Base-by-base conservation (phyloP, 2,888 invertebrate species). In the Eupithecia inturbata region DNA sequence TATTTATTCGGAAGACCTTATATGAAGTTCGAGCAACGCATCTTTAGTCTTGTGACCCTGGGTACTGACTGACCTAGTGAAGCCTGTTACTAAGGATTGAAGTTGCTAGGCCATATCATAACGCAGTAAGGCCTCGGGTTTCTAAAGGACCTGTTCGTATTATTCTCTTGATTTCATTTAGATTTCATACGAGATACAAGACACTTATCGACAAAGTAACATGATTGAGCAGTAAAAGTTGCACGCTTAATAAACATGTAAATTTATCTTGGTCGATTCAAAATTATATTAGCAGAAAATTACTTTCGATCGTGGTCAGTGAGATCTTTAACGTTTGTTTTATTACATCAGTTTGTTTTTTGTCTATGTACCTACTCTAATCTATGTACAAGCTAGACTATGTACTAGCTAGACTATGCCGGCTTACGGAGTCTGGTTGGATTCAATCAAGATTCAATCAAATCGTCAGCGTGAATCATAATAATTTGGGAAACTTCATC, bases 151-250 rank as follows among this genome's bases (percentile, higher is more conserved):
- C 85, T 72, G 76, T 84, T 83, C 74, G 67, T 76, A 78, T n/a
- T 78, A 75, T 81, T 82, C 83, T 84, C 82, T 87, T 84, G 84
- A 81, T 87, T 87, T 87, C 84, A 83, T 85, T 85, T 82, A 82
- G 79, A 83, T 85, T 80, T 82, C 77, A 81, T 78, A 79, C 81
- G 80, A 78, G 76, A 73, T 75, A 74, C 79, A 74, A 79, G 79
- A 80, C 76, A 71, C 77, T 74, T 74, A 73, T 64, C 63, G 63
- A 57, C 71, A 31, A 78, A 73, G 76, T 78, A 77, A 81, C 78
- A 67, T 72, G 69, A 73, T 70, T 78, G 78, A 72, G 71, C 77
- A 70, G 63, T 72, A 70, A 70, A 70, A 72, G 62, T 71, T 67
- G 62, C 75, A 72, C 49, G 71, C 63, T 41, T 62, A 67, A 9